phyloP scores from a whole-genome alignment of 92 coral and sea anemone species.

The Epizoanthus ramosus region DNA sequence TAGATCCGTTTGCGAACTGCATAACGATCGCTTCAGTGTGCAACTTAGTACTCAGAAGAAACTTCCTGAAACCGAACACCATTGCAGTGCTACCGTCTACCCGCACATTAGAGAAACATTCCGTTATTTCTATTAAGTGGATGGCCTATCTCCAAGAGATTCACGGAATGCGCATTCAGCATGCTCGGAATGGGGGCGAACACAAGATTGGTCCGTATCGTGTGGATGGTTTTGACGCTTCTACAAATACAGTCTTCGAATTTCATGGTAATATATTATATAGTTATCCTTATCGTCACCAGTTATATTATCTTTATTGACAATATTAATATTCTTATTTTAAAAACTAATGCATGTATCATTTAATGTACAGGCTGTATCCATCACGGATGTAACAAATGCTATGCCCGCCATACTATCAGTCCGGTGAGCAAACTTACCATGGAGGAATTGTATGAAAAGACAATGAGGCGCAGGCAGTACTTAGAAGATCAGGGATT shows the following conservation, averaged over 20 bases:
- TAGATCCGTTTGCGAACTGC: too few relatives aligned
- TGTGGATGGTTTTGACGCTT: slow-evolving; percentile 53
- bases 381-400: slow-evolving; percentile 55
- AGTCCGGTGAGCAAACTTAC: slow-evolving; percentile 34
- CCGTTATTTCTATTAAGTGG: slow-evolving; percentile 52
- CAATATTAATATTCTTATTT: background rate
- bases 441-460: slow-evolving; percentile 55
- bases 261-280: slow-evolving; percentile 39
- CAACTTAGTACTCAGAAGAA: slow-evolving; percentile 52
- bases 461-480: slow-evolving; percentile 34
- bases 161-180: slow-evolving; percentile 21
- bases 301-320: background rate
- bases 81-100: slow-evolving; percentile 62
- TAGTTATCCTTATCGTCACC: background rate
- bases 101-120: slow-evolving; percentile 40
- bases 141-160: slow-evolving; percentile 22
- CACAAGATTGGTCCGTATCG: slow-evolving; percentile 38
- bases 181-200: slow-evolving; percentile 52
- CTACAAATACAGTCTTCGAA: slow-evolving; percentile 46
- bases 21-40: too few relatives aligned
- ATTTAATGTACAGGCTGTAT: slow-evolving; percentile 39
- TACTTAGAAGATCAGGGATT: slow-evolving; percentile 37
- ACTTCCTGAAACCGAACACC: slow-evolving; percentile 37
- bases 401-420: slow-evolving; percentile 44
- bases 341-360: background rate